phyloP scores from a whole-genome alignment of 2,113 vertebrate species.

The Noturus placidus region DNA sequence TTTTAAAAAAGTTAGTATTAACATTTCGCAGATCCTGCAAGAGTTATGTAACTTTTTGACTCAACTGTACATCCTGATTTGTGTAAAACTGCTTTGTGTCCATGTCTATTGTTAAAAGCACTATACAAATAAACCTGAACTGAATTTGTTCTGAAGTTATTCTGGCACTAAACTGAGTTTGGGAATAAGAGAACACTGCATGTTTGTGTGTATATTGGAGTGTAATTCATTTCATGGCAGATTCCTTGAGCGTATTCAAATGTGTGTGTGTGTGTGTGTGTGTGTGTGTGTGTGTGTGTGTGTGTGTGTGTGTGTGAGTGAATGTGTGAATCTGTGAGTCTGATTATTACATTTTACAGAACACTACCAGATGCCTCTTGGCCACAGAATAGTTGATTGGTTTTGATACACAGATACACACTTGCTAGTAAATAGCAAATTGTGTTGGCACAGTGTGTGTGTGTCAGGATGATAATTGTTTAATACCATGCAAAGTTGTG shows the following conservation, averaged over 20 bases:
- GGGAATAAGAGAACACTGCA: neutral
- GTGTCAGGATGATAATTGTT: constrained; percentile 26
- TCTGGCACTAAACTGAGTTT: neutral
- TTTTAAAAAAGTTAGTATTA: no score
- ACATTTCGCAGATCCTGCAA: no score
- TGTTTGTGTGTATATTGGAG: neutral
- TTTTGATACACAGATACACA: neutral
- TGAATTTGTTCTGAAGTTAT: neutral
- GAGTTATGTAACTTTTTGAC: no score
- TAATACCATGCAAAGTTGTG: constrained; percentile 3
- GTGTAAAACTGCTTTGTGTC: neutral
- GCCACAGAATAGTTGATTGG: neutral
- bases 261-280: neutral
- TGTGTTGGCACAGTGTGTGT: constrained; percentile 13
- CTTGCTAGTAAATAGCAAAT: constrained; percentile 22
- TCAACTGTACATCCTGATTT: neutral
- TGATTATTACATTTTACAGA: neutral
- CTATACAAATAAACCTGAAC: neutral
- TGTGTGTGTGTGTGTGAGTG: neutral
- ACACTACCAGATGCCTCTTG: neutral
- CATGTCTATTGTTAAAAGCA: neutral
- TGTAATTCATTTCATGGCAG: neutral
- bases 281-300: neutral
- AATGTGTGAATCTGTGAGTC: neutral
- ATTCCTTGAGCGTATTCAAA: neutral